phyloP scores from a whole-genome alignment of 2,113 vertebrate species.

The Porphyrio hochstetteri region DNA sequence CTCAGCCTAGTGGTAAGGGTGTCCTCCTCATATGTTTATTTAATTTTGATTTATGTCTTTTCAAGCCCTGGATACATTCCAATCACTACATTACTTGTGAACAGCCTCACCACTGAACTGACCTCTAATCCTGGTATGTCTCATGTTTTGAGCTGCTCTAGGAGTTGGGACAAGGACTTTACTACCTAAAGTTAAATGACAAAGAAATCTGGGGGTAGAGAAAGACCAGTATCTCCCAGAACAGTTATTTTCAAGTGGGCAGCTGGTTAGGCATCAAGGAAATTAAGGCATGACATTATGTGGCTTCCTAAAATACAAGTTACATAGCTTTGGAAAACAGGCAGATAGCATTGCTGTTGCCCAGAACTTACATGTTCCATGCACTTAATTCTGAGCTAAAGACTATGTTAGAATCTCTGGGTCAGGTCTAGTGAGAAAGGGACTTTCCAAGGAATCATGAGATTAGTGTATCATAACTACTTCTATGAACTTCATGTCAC shows the following conservation, averaged over 20 bases:
- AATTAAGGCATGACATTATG: not conserved
- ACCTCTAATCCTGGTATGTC: not conserved
- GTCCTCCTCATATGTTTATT: not conserved
- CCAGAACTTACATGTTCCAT: not conserved
- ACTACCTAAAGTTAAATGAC: not conserved
- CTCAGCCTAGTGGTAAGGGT: not conserved
- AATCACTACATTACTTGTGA: not conserved
- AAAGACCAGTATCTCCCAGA: not conserved
- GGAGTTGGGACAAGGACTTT: not conserved
- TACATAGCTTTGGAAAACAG: not conserved
- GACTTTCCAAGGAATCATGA: not conserved
- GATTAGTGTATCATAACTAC: not conserved
- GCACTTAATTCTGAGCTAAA: not conserved
- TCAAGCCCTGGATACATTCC: not conserved
- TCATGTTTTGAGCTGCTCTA: not conserved
- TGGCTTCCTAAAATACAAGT: not conserved
- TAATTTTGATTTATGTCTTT: not conserved
- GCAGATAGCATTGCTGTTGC: not conserved
- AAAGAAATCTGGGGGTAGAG: not conserved
- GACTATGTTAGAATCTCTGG: too few species aligned
- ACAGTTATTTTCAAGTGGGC: not conserved
- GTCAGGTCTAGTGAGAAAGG: not conserved
- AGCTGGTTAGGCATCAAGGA: not conserved
- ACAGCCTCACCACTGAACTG: not conserved
- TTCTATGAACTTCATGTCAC: not conserved